Evolutionary conservation across 1,140 invertebrate species (phyloP).

Genomic region (Dolichoris vasculosae): DNA sequence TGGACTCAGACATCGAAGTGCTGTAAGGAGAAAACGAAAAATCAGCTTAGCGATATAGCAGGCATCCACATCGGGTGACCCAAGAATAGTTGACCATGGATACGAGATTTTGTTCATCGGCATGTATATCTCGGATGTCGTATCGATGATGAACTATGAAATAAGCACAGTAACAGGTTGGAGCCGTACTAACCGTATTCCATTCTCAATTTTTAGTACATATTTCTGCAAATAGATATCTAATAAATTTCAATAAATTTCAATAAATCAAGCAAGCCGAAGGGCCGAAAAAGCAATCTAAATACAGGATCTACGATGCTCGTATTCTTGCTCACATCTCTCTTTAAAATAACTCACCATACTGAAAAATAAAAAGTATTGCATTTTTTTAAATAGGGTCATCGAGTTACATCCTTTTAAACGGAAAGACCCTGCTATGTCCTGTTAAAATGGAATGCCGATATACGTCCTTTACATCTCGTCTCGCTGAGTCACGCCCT

Average conservation of each 20-base stretch:
- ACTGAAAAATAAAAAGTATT: constrained; percentile 9
- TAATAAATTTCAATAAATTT: not conserved
- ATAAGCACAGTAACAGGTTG: too few species aligned
- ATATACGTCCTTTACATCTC: constrained; percentile 1
- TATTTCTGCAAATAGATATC: too few species aligned
- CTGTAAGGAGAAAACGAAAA: not conserved
- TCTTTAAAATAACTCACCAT: not conserved
- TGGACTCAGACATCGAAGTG: not conserved
- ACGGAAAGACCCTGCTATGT: not conserved
- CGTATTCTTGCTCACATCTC: not conserved
- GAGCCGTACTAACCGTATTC: too few species aligned
- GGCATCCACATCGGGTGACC: not conserved
- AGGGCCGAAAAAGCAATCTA: not conserved
- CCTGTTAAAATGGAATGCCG: not conserved
- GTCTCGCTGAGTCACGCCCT: not conserved
- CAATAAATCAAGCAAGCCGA: not conserved
- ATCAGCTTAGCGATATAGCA: not conserved
- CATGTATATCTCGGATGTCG: constrained; percentile 49
- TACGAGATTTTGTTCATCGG: not conserved
- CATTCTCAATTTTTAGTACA: too few species aligned
- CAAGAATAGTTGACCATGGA: constrained; percentile 44
- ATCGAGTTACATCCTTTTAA: not conserved
- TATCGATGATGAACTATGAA: not conserved
- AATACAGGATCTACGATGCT: not conserved
- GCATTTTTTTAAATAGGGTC: not conserved